Evolutionary conservation across 2,113 vertebrate species (phyloP).

Genomic region (Heteronetta atricapilla): DNA sequence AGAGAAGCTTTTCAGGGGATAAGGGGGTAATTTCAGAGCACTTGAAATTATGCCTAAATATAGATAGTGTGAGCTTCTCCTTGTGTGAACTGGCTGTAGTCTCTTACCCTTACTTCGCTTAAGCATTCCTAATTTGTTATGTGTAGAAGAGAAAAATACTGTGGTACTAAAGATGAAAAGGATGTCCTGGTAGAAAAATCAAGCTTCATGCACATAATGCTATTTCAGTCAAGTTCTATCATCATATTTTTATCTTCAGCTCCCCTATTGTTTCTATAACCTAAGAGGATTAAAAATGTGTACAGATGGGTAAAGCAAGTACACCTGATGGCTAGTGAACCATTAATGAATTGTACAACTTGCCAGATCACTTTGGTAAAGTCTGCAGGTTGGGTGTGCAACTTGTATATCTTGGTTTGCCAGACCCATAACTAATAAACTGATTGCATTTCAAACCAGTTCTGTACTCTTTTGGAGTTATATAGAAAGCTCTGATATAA

Average conservation of each 20-base stretch:
- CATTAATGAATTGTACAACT: not conserved
- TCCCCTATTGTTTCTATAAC: not conserved
- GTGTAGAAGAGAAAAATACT: not conserved
- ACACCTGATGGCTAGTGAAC: not conserved
- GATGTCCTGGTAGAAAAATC: not conserved
- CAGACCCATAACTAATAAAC: not conserved
- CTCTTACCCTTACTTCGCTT: not conserved
- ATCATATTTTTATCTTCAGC: not conserved
- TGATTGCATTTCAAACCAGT: not conserved
- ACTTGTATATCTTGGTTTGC: not conserved
- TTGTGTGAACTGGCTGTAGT: not conserved
- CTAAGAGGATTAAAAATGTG: not conserved
- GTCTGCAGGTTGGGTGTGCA: not conserved
- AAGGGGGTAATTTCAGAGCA: not conserved
- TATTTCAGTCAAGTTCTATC: not conserved
- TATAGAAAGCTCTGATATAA: not conserved
- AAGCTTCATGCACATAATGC: accelerated
- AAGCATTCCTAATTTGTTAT: not conserved
- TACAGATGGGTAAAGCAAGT: not conserved
- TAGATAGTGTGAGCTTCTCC: not conserved
- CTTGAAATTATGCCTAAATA: not conserved
- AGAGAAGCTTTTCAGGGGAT: not conserved
- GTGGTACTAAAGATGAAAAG: not conserved
- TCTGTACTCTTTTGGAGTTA: not conserved
- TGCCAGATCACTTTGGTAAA: not conserved